Conservation (phyloP, 1,140 invertebrate genomes). For the Uloborus diversus region DNA sequence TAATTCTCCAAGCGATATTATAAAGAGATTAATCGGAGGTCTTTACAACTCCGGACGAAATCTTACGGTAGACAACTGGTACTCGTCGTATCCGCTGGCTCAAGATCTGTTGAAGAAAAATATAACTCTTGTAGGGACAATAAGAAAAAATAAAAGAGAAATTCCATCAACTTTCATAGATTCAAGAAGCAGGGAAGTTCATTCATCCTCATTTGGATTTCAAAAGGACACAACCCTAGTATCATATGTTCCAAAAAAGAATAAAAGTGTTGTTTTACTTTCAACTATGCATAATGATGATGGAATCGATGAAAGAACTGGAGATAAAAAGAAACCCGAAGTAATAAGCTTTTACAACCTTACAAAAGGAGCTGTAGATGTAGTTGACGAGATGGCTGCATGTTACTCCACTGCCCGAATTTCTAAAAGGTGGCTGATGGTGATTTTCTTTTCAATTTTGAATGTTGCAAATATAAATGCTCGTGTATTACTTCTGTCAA, state of each 20-base stretch:
- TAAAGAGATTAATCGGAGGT: slow-evolving; percentile 36
- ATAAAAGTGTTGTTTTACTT: slow-evolving; percentile 57
- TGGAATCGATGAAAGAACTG: slow-evolving; percentile 43
- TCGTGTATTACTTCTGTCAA: slow-evolving; percentile 1
- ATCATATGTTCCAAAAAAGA: slow-evolving; percentile 59
- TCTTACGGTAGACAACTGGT: slow-evolving; percentile 54
- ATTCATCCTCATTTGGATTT: slow-evolving; percentile 46
- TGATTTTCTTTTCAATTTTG: slow-evolving; percentile 52
- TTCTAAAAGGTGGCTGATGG: slow-evolving; percentile 65
- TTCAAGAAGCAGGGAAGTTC: slow-evolving; percentile 18
- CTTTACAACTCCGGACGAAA: slow-evolving; percentile 43
- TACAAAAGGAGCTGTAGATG: too few relatives aligned
- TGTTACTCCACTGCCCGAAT: slow-evolving; percentile 61
- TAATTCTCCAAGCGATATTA: slow-evolving; percentile 14
- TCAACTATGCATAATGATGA: slow-evolving; percentile 57
- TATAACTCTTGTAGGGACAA: background rate
- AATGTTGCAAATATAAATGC: slow-evolving; percentile 54
- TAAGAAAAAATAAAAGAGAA: slow-evolving; percentile 5
- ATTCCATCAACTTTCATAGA: slow-evolving; percentile 42
- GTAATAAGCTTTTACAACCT: slow-evolving; percentile 66
- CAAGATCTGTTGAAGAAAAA: background rate
- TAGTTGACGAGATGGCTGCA: slow-evolving; percentile 65
- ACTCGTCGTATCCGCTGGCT: slow-evolving; percentile 14
- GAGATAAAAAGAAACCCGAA: slow-evolving; percentile 62
- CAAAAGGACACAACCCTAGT: slow-evolving; percentile 50